Base-by-base conservation (phyloP, 2,113 vertebrate genomes). In the Dicentrarchus labrax region DNA sequence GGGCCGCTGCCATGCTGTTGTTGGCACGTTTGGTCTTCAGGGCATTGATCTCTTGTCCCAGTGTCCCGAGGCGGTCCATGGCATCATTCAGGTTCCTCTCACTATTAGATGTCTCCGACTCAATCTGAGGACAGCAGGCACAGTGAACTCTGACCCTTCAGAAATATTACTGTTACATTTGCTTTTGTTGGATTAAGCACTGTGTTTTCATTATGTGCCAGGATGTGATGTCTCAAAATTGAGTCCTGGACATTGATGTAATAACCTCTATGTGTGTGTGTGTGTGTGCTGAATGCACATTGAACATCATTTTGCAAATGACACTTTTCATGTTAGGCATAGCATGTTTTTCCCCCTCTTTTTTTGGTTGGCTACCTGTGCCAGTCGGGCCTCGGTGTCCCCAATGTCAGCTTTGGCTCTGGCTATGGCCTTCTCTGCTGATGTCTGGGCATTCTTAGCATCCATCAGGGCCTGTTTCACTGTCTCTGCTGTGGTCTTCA, bases 11-110 rank as follows among this genome's bases (percentile, higher is more conserved):
- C 94, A 99, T 93, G 92, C 96, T 98, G 90, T 98, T 99, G 85
- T 95, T 97, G 71, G 97, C 97, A 0, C 96, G 93, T 88, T 98
- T 97, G 88, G 97, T 94, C 89, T 99, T 99, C 80, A 99, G 94
- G 17, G 89, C 89, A 0, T 95, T 96, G 0, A 97, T 95, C 74
- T 98, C 95, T 56, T 80, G 86, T 6, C 96, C 95, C 75, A 99
- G 90, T 7, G 91, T 88, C 36, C 84, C 93, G 15, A 97, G 91
- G 19, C 94, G 95, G 45, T 92, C 91, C 94, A 96, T 92, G 57
- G 97, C 97, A 0, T 96, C 95, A 0, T 85, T 94, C 84, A 99
- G 94, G 54, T 94, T 77, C 81, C 94, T 93, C 91, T 99, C 98
- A 5, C 95, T 86, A 1, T 88, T 94, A 4, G 90, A 93, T 0